Evolutionary conservation across 2,113 vertebrate species (phyloP), one percentile per base, ranked within the genome.

Genomic region (Tursiops truncatus): DNA sequence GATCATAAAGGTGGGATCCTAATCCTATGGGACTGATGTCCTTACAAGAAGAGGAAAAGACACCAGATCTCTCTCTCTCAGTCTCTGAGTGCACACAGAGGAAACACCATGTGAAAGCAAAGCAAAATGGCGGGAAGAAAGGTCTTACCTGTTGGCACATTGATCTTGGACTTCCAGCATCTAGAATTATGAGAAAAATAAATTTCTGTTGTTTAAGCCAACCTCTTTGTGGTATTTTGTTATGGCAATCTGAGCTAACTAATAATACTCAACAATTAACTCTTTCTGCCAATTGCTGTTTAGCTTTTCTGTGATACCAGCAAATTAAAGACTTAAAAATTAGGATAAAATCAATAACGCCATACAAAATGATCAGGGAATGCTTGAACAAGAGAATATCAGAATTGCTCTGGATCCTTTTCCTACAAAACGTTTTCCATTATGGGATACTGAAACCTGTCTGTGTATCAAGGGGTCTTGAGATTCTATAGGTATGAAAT

Each of bases 101-200:
- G 28, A 70, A 41, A n/a, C 1, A 1, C 38, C 44, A 5, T 5
- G 1, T 41, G 23, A 36, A 60, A 26, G 41, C n/a, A 28, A 0
- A 2, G 21, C 10, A 18, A 65, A 31, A 20, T 23, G 12, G 4
- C 0, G 12, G 5, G 10, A 31, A 21, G 12, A 23, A 10, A 31
- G 4, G 15, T 21, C 23, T 81, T 23, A 44, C 20, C 7, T 87
- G 15, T 15, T 28, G 9, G 8, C 18, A 82, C 28, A 25, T 94
- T 68, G 26, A 18, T 53, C 17, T 65, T 71, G 23, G 21, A 68
- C 0, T 76, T 85, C 8, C 2, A 47, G 4, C 28, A 28, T 60
- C 11, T 25, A 56, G 28, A 81, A 74, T 5, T 15, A 1, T 26
- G 31, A 91, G 21, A 47, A 89, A 91, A 86, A 92, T 1, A 5